Percentiles rank a stretch among this genome's conserved stretches.
Conservation (phyloP, 2,113 vertebrate species). For the Urocynchramus pylzowi region DNA sequence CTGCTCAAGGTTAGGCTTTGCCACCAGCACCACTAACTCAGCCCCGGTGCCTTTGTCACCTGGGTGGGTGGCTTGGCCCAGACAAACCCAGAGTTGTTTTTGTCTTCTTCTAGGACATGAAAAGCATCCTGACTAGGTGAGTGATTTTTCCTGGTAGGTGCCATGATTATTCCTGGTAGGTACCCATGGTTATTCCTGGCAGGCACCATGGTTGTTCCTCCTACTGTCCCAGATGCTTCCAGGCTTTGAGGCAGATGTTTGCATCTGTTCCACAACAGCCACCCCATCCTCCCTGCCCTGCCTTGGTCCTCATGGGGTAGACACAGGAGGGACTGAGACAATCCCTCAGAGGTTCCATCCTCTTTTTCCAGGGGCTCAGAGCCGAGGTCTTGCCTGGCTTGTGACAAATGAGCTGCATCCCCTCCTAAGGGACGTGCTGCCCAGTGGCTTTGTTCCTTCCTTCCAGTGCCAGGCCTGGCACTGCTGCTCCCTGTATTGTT, state of each 20-base stretch:
- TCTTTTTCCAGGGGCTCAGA: neutral
- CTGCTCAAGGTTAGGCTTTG: slow-evolving; percentile 39
- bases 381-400: neutral
- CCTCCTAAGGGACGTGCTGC: neutral
- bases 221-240: neutral
- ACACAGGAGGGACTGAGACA: neutral
- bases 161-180: neutral
- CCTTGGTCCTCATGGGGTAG: neutral
- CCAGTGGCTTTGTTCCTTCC: neutral
- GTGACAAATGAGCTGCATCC: neutral
- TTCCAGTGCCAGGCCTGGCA: neutral
- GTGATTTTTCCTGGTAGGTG: neutral
- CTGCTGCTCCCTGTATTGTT: accelerated
- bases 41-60: neutral
- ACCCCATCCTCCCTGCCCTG: neutral
- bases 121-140: slow-evolving; percentile 25
- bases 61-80: neutral
- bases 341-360: neutral
- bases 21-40: neutral
- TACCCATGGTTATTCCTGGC: neutral
- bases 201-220: neutral
- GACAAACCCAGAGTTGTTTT: neutral
- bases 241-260: neutral
- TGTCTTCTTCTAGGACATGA: slow-evolving; percentile 48
- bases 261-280: neutral